Base-by-base conservation (phyloP, 2,113 vertebrate species). In the Origma solitaria region DNA sequence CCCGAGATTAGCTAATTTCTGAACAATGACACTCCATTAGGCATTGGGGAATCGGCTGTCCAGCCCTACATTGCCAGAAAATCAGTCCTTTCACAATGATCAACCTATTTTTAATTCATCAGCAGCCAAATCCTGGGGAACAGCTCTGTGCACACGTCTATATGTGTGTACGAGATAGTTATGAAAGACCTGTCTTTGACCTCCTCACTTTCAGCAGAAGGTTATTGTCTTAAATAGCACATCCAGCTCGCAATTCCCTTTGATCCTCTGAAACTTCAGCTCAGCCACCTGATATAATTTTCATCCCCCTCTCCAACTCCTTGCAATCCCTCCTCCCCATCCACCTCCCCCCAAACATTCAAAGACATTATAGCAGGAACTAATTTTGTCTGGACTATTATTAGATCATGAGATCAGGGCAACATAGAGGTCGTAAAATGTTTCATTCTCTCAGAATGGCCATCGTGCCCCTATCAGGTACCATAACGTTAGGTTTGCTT, bases 401-500 rank as follows among this genome's bases (percentile, higher is more conserved):
- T 97, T 98, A 97, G 96, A 97, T 96, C 92, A 86, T 97, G 94
- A 94, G 91, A 95, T 96, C 73, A 94, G 88, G 90, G 96, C 97
- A 96, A 96, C 96, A 83, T 94, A 60, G 71, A 94, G 96, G 97
- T 97, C 62, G 30, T 98, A 97, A 98, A 98, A 97, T 95, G 80
- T 92, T 96, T 97, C 95, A 94, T 96, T 96, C 95, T 94, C 95
- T 97, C 96, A 44, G 91, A 98, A 97, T 95, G 90, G 96, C 96
- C 92, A 96, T 97, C 94, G 91, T 92, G 93, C 91, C 95, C 72
- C 95, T 77, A 83, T 92, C 95, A 96, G 97, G 96, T 97, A 96
- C 88, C 68, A 86, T 96, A 97, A 98, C 93, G 84, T 95, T 96
- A 96, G 97, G 95, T 97, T 98, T 98, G 97, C 97, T 98, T 96